Conservation (phyloP, 2,113 vertebrate genomes). For the Psittacula cyanocephala region DNA sequence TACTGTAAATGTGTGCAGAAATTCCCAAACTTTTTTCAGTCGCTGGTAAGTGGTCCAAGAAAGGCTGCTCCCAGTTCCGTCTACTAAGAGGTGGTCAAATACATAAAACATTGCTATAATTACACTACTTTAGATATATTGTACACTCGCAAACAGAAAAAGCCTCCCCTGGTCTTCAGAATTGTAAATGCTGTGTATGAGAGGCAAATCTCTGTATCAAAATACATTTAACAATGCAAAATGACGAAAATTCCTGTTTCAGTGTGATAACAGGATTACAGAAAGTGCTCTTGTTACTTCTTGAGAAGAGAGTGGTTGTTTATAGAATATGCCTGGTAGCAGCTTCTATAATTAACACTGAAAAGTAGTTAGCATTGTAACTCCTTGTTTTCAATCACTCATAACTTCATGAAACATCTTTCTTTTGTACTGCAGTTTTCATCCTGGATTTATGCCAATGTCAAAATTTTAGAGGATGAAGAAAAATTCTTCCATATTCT, state of each 20-base stretch:
- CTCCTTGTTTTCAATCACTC: constrained; percentile 18
- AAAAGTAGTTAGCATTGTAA: constrained; percentile 31
- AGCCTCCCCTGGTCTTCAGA: neutral
- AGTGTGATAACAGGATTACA: constrained; percentile 41
- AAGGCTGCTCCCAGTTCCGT: neutral
- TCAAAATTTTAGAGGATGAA: neutral
- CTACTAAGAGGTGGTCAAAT: neutral
- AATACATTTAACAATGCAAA: constrained; percentile 14
- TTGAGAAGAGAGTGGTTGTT: neutral
- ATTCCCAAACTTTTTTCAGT: neutral
- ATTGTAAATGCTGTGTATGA: neutral
- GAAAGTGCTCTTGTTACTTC: constrained; percentile 3
- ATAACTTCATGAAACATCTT: neutral
- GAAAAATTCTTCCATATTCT: neutral
- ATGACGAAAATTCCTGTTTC: constrained; percentile 9
- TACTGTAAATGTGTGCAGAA: neutral
- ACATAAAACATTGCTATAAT: neutral
- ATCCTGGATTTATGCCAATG: neutral
- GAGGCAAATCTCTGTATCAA: neutral
- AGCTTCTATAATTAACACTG: constrained; percentile 4
- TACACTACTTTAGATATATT: neutral
- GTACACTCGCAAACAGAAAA: neutral
- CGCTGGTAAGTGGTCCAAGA: neutral
- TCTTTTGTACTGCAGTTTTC: neutral
- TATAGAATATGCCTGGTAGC: constrained; percentile 16